phyloP scores from a whole-genome alignment of 2,113 vertebrate genomes.

The Sprattus sprattus region DNA sequence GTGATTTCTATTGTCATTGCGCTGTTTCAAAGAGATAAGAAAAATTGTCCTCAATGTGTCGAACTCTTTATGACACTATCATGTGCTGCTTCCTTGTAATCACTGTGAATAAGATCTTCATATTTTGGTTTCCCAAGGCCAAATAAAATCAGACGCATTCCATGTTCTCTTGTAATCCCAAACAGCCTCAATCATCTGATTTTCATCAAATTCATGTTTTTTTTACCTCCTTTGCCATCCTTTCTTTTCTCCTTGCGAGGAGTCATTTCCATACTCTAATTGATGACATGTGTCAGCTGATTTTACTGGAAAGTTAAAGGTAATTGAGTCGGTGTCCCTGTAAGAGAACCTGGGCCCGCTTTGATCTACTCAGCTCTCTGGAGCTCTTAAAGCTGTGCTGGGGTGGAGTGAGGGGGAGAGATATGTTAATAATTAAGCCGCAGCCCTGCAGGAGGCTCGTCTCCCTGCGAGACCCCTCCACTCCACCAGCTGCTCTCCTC shows the following conservation, averaged over 20 bases:
- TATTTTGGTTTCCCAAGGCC: background rate
- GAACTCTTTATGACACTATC: background rate
- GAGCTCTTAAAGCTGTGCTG: constrained; percentile 43
- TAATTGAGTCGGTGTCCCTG: constrained; percentile 58
- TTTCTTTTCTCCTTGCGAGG: background rate
- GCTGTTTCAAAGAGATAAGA: background rate
- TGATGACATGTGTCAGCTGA: constrained; percentile 53
- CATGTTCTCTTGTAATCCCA: background rate
- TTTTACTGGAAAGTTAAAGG: constrained; percentile 50
- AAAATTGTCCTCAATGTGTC: background rate
- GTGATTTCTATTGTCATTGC: background rate
- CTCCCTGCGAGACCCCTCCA: constrained; percentile 44
- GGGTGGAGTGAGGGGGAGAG: constrained; percentile 42
- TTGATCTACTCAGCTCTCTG: constrained; percentile 59
- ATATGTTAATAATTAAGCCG: constrained; percentile 61
- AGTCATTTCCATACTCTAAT: constrained; percentile 42
- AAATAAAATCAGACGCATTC: background rate
- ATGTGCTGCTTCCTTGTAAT: background rate
- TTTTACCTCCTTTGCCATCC: background rate
- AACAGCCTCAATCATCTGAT: background rate
- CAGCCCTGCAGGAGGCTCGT: constrained; percentile 45
- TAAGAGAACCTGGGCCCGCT: constrained; percentile 42
- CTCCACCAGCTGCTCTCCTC: constrained; percentile 50
- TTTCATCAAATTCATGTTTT: background rate
- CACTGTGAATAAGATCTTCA: background rate